phyloP scores from a whole-genome alignment of 2,113 vertebrate species.

The Cebus imitator region DNA sequence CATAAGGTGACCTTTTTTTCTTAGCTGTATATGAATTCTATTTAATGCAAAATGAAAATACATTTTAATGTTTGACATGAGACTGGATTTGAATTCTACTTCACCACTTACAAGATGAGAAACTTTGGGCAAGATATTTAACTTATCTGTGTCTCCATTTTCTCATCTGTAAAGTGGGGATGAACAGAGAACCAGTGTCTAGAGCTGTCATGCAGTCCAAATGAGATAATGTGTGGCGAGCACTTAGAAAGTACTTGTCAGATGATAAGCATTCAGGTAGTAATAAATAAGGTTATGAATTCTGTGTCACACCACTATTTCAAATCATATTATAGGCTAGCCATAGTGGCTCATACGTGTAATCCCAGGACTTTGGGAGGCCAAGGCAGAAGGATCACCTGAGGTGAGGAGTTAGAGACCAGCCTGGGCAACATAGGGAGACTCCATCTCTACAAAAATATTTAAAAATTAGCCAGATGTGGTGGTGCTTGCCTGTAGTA shows the following conservation, averaged over 20 bases:
- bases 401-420: background rate
- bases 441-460: background rate
- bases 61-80: background rate
- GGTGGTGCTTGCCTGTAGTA: background rate
- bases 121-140: background rate
- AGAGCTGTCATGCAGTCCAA: background rate
- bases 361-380: background rate
- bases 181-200: background rate
- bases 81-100: background rate
- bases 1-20: background rate
- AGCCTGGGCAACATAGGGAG: background rate
- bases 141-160: background rate
- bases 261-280: background rate
- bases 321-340: no score
- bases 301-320: background rate
- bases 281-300: background rate
- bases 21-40: background rate
- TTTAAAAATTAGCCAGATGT: background rate
- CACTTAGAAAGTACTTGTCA: background rate
- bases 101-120: background rate
- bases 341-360: background rate
- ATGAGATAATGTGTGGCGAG: background rate
- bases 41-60: background rate
- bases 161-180: background rate
- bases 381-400: background rate